Base-by-base conservation (phyloP, 2,113 vertebrate species). In the Phylloscopus trochiloides region DNA sequence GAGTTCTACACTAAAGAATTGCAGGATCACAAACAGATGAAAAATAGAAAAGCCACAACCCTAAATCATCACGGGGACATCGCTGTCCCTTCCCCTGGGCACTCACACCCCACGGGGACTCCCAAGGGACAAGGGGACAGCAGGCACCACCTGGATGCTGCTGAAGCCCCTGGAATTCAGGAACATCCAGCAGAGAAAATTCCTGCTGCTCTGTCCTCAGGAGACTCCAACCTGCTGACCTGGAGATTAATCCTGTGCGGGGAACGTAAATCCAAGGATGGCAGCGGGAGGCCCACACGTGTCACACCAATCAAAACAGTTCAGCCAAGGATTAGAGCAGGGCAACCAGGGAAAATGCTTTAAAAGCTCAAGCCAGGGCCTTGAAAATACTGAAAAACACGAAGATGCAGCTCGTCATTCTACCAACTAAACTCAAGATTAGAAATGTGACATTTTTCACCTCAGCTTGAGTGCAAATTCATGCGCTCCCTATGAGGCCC, bases 131-230 rank as follows among this genome's bases (percentile, higher is more conserved):
- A 3, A 16, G 26, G 3, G 54, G 3, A 57, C 3, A 71, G 9
- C 32, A 77, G 59, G 20, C 24, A 6, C 25, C 8, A 3, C 4
- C 25, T 3, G 29, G 25, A 5, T 8, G 34, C 51, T 47, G 40
- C 1, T 8, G 50, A 7, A 15, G 3, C 28, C 50, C 18, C 38
- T 54, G 51, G 15, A 20, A 32, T 31, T 12, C 58, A 5, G 45
- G 12, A 79, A 77, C 32, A 75, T 1, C 51, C 84, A 55, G 78
- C 48, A 38, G 50, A 75, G 47, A 66, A 45, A 79, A 73, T 21
- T 79, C 77, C 88, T 59, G 48, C 48, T 36, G 43, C 57, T 40
- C 14, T 96, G 95, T 90, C 93, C 94, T 94, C 92, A 74, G 63
- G 92, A 89, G 92, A 87, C 82, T 88, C 18, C 26, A 57, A 20